Evolutionary conservation across 2,113 vertebrate species (phyloP).

Genomic region (Prionailurus bengalensis): DNA sequence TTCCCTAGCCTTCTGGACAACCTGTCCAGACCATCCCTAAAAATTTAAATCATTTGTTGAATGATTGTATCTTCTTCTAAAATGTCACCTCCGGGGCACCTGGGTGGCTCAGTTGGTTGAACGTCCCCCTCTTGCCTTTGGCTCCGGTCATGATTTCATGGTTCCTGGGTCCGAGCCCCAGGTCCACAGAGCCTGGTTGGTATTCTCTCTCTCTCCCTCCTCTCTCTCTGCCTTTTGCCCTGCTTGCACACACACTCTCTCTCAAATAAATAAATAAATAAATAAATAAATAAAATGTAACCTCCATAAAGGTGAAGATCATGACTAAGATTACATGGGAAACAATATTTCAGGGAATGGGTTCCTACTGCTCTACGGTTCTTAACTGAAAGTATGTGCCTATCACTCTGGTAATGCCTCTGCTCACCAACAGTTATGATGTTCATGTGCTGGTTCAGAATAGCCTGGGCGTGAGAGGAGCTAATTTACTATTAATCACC

Average conservation of each 20-base stretch:
- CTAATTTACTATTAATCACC: neutral
- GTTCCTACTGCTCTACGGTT: neutral
- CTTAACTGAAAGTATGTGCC: neutral
- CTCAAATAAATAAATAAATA: too few relatives aligned
- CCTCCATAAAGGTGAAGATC: neutral
- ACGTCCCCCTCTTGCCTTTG: too few relatives aligned
- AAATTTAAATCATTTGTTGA: conserved; percentile 10
- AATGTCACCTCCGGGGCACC: neutral
- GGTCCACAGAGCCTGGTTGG: too few relatives aligned
- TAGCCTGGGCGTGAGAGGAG: neutral
- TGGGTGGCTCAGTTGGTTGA: too few relatives aligned
- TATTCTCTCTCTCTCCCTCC: too few relatives aligned
- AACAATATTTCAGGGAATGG: neutral
- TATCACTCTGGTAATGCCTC: neutral
- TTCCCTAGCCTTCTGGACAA: neutral
- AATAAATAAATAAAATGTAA: neutral
- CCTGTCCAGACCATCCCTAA: neutral
- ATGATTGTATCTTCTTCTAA: neutral
- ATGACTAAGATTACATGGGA: neutral
- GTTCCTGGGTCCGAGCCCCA: too few relatives aligned
- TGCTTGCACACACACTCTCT: too few relatives aligned
- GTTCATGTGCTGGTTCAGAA: neutral
- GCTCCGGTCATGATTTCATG: too few relatives aligned
- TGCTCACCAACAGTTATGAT: too few relatives aligned
- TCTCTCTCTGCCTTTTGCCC: too few relatives aligned